Conservation (phyloP, 2,797 vertebrate genomes). For the Xenopus petersii region DNA sequence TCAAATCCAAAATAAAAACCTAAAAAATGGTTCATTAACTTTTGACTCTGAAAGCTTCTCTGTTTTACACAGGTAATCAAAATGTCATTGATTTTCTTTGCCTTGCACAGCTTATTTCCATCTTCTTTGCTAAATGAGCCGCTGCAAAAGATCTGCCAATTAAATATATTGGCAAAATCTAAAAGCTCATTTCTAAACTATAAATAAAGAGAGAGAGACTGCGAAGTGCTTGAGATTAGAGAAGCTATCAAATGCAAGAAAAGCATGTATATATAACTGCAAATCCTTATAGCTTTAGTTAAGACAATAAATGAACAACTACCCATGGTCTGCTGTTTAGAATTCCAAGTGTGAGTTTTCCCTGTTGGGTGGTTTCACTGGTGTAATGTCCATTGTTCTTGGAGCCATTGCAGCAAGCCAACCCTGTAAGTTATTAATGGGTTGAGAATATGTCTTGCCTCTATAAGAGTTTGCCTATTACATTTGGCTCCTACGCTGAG, state of each 20-base stretch:
- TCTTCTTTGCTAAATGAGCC: slow-evolving; percentile 31
- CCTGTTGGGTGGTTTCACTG: too few relatives aligned
- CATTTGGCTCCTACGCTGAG: too few relatives aligned
- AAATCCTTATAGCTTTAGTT: neutral
- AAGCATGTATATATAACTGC: slow-evolving; percentile 4
- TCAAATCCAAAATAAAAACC: slow-evolving; percentile 3
- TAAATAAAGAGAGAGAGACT: neutral
- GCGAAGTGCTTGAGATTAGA: neutral
- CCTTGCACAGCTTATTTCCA: slow-evolving; percentile 3
- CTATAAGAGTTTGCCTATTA: too few relatives aligned
- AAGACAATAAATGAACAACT: too few relatives aligned
- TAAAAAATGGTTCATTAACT: slow-evolving; percentile 17
- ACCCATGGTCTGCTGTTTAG: neutral
- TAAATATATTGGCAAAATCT: slow-evolving; percentile 15
- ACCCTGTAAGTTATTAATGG: too few relatives aligned
- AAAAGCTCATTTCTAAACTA: slow-evolving; percentile 7
- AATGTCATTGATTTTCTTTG: slow-evolving; percentile 12
- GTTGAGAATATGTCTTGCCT: too few relatives aligned
- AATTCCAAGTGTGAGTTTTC: neutral
- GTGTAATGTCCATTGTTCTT: too few relatives aligned
- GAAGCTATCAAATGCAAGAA: slow-evolving; percentile 19
- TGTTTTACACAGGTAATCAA: slow-evolving; percentile 27
- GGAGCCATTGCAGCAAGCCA: too few relatives aligned
- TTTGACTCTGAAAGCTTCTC: slow-evolving; percentile 4
- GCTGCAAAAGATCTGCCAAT: slow-evolving; percentile 23